Conservation (phyloP, 2,797 vertebrate species). For the Acipenser transmontanus region DNA sequence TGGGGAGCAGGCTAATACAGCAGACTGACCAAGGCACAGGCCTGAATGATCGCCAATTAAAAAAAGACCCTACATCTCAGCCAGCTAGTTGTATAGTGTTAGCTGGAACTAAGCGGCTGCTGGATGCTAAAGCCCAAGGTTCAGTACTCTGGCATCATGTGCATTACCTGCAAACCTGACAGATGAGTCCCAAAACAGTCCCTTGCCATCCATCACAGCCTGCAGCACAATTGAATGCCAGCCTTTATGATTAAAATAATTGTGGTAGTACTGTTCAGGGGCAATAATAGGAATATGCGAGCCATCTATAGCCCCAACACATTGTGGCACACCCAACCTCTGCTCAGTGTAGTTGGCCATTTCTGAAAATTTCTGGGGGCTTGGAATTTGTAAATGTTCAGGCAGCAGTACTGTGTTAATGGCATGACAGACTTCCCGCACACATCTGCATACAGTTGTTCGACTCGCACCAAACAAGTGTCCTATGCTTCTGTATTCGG, state of each 20-base stretch:
- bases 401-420: no score
- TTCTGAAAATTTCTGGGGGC: constrained; percentile 8
- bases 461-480: no score
- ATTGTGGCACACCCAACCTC: neutral
- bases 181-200: constrained; percentile 30
- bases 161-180: constrained; percentile 17
- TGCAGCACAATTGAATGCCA: constrained; percentile 23
- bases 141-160: constrained; percentile 5
- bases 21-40: no score
- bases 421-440: no score
- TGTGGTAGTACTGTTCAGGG: neutral
- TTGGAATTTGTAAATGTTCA: neutral
- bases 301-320: constrained; percentile 16
- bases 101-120: constrained; percentile 18
- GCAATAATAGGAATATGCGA: constrained; percentile 22
- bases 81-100: neutral
- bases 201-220: constrained; percentile 11
- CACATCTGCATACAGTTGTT: no score
- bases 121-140: constrained; percentile 7
- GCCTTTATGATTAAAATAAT: constrained; percentile 24
- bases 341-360: neutral
- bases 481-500: no score
- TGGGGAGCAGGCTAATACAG: no score
- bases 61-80: no score
- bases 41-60: no score